Base-by-base conservation (phyloP, 2,888 invertebrate genomes). In the Apomyelois bistriatella region DNA sequence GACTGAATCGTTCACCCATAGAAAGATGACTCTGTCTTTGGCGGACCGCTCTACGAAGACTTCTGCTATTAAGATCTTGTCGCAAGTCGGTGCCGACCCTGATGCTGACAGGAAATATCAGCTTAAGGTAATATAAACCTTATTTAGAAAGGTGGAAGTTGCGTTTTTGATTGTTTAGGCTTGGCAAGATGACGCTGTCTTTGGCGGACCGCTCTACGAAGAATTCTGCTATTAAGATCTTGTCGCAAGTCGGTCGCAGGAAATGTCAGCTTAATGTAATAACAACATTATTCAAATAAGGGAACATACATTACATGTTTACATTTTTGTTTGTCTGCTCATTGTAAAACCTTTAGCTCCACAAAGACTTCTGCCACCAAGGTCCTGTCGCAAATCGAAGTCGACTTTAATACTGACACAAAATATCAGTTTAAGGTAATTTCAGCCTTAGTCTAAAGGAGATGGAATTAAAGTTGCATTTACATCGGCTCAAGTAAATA, bases 131-230 rank as follows among this genome's bases (percentile, higher is more conserved):
- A 3, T 32, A 3, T 28, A 28, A 28, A 5, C 7, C 28, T 5
- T 28, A 28, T 28, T 7, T 7, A 28, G 3, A 28, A 3, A 28
- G 28, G 28, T 28, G n/a, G n/a, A 28, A 28, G 28, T 5, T 5
- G 28, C 28, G 28, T 3, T 28, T 3, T 28, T 28, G 28, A 78
- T 99, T 99, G 16, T 98, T 99, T 86, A 99, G 99, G 0, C 99
- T 99, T 82, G 94, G 98, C 64, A 99, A 99, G 92, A 99, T 99
- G 96, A 99, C 99, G 0, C 92, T 99, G 85, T 99, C 98, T 0
- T 91, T 99, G 64, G 99, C 99, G 0, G 99, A 99, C 85, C 93
- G 98, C 51, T 96, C 97, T 41, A 95, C 96, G 49, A 98, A 98
- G 85, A 96, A 97, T 0, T 95, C 96, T 0, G 97, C 98, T 49